Percentiles rank a stretch among this genome's conserved stretches.
Conservation (phyloP, 2,797 vertebrate species). For the Moxostoma hubbsi region DNA sequence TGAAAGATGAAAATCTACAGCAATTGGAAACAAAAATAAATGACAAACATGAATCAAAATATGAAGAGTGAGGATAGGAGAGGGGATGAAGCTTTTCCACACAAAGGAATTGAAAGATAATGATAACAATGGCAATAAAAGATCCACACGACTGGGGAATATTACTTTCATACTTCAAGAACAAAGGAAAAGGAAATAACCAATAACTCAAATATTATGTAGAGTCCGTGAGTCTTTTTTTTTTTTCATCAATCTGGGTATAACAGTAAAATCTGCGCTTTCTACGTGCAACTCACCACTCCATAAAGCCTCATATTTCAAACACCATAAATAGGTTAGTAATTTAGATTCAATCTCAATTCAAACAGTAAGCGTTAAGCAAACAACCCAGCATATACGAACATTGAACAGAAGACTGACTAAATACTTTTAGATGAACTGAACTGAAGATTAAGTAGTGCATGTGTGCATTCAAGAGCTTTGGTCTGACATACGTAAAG, state of each 20-base stretch:
- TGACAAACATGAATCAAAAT: slow-evolving; percentile 53
- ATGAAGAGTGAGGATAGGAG: slow-evolving; percentile 44
- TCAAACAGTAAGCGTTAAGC: slow-evolving; percentile 62
- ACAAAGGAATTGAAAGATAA: slow-evolving; percentile 34
- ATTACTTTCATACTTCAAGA: slow-evolving; percentile 35
- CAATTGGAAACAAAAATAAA: slow-evolving; percentile 60
- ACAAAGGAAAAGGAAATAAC: slow-evolving; percentile 41
- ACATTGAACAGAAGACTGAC: slow-evolving; percentile 36
- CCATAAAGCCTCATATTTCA: slow-evolving; percentile 24
- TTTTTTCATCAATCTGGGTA: slow-evolving; percentile 29
- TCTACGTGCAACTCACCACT: slow-evolving; percentile 35
- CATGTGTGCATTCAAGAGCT: slow-evolving; percentile 45
- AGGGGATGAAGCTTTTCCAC: slow-evolving; percentile 29
- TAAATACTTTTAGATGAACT: slow-evolving; percentile 20
- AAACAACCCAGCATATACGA: slow-evolving; percentile 44
- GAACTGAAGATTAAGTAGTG: slow-evolving; percentile 29
- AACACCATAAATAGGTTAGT: slow-evolving; percentile 60
- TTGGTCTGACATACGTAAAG: slow-evolving; percentile 44
- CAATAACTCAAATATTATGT: slow-evolving; percentile 27
- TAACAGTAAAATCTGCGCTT: slow-evolving; percentile 34
- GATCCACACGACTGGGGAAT: slow-evolving; percentile 9
- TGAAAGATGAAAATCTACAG: slow-evolving; percentile 55
- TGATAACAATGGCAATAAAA: slow-evolving; percentile 29
- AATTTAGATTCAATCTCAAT: slow-evolving; percentile 60
- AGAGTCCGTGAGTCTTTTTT: slow-evolving; percentile 35